Conservation (phyloP, 1,140 invertebrate genomes). For the Maniola jurtina region DNA sequence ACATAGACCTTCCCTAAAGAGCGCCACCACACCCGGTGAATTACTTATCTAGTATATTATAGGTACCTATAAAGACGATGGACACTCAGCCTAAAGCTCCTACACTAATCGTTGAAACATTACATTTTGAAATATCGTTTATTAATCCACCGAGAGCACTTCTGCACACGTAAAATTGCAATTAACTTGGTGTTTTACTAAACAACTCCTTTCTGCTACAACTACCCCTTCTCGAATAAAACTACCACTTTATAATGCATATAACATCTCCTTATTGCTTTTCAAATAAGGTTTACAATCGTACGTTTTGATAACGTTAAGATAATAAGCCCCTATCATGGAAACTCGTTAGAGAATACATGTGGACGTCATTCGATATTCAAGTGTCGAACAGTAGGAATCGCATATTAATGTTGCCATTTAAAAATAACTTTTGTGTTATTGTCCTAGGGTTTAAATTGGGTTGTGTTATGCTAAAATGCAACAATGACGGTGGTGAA, state of each 20-base stretch:
- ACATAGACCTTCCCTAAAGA: no score
- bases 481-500: slow-evolving; percentile 56
- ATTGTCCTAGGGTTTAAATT: slow-evolving; percentile 41
- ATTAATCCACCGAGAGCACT: slow-evolving; percentile 43
- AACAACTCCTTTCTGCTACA: slow-evolving; percentile 58
- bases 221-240: slow-evolving; percentile 52
- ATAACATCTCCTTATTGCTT: slow-evolving; percentile 21
- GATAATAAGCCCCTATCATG: slow-evolving; percentile 56
- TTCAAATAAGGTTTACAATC: slow-evolving; percentile 41
- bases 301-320: slow-evolving; percentile 26
- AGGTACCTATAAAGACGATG: no score
- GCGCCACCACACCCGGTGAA: no score
- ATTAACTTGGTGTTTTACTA: slow-evolving; percentile 56
- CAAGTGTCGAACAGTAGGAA: slow-evolving; percentile 40
- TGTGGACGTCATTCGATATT: slow-evolving; percentile 71
- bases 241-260: slow-evolving; percentile 14
- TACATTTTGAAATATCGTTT: slow-evolving; percentile 28
- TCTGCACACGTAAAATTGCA: slow-evolving; percentile 54
- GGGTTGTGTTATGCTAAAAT: slow-evolving; percentile 34
- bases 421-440: slow-evolving; percentile 44
- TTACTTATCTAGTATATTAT: no score
- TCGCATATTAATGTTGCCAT: slow-evolving; percentile 18
- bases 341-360: slow-evolving; percentile 68
- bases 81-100: not conserved
- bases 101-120: slow-evolving; percentile 14